Base-by-base conservation (phyloP, 2,113 vertebrate species). In the Ancistrus triradiatus region DNA sequence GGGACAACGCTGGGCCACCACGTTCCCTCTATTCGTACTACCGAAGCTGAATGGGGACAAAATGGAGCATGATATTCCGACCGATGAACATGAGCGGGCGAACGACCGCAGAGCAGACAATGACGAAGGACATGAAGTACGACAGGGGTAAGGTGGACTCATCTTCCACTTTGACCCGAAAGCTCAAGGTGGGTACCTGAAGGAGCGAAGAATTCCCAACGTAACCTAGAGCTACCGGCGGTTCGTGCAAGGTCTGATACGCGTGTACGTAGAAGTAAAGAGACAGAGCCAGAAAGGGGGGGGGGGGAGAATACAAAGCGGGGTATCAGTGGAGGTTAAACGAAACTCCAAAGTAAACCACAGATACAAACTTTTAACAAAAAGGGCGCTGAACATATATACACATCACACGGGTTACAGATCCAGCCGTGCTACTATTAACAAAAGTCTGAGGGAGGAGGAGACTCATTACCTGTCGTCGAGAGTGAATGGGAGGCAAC, bases 131-230 rank as follows among this genome's bases (percentile, higher is more conserved):
- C n/a, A n/a, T n/a, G n/a, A n/a, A n/a, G n/a, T 19, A 43, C 19
- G 38, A 67, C 52, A 37, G 10, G 58, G 10, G 24, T 63, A 50
- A 72, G 57, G 51, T 18, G 22, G 44, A 42, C 18, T 35, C 42
- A n/a, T 33, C 51, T n/a, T 33, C 18, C 15, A 22, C 18, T 59
- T 19, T 7, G 27, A 55, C 42, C 57, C 28, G n/a, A 11, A 33
- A 51, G 25, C 24, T 10, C 31, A 11, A 9, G 9, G 7, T 37
- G 22, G 59, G 11, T 92, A 92, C 91, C 90, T 92, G 91, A 82
- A 84, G 74, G 87, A 0, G 81, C 85, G 88, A 92, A 92, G 90
- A 92, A 91, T 78, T 82, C 87, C 70, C 82, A 89, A 58, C 90
- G 89, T 64, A 85, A 87, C 86, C 88, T 90, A 87, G 70, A 78